A percentile compares a stretch with the other conserved stretches of the same genome.
Conservation (phyloP, 2,113 vertebrate genomes). For the Electrona antarctica region DNA sequence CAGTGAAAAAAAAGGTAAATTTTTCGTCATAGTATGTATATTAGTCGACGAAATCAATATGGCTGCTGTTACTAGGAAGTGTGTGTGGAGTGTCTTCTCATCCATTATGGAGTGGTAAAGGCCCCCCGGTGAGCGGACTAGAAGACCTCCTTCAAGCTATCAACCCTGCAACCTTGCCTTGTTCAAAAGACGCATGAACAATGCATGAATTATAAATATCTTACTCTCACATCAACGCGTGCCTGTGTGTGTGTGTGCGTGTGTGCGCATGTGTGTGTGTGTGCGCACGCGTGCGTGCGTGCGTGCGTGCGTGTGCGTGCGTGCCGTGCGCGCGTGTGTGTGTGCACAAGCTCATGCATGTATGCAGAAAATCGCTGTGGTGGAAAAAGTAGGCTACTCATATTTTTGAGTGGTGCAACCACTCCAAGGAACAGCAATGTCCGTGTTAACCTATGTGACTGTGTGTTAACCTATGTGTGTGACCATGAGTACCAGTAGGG, state of each 20-base stretch:
- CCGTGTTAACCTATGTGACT: too few relatives aligned
- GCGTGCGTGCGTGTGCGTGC: background rate
- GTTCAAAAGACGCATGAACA: slow-evolving; percentile 68
- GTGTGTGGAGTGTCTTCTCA: slow-evolving; percentile 48
- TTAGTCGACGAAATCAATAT: too few relatives aligned
- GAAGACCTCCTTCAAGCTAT: slow-evolving; percentile 16
- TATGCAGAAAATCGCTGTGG: too few relatives aligned
- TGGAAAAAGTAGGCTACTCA: too few relatives aligned
- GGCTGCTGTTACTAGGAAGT: background rate
- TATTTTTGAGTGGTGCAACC: too few relatives aligned
- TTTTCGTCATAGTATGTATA: too few relatives aligned
- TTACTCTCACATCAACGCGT: slow-evolving; percentile 24
- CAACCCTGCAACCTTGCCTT: slow-evolving; percentile 11
- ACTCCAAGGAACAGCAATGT: too few relatives aligned
- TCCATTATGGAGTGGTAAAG: slow-evolving; percentile 56
- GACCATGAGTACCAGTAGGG: too few relatives aligned
- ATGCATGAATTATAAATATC: slow-evolving; percentile 68
- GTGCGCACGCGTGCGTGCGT: background rate
- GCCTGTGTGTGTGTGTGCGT: slow-evolving; percentile 38
- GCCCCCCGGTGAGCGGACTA: slow-evolving; percentile 23
- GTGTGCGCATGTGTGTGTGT: slow-evolving; percentile 39
- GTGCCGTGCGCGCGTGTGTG: background rate
- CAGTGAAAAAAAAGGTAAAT: too few relatives aligned
- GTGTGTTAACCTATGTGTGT: too few relatives aligned
- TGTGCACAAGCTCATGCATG: too few relatives aligned